Evolutionary conservation across 1,140 invertebrate species (phyloP), one percentile per base, ranked within the genome.

Genomic region (Lasioglossum baleicum): DNA sequence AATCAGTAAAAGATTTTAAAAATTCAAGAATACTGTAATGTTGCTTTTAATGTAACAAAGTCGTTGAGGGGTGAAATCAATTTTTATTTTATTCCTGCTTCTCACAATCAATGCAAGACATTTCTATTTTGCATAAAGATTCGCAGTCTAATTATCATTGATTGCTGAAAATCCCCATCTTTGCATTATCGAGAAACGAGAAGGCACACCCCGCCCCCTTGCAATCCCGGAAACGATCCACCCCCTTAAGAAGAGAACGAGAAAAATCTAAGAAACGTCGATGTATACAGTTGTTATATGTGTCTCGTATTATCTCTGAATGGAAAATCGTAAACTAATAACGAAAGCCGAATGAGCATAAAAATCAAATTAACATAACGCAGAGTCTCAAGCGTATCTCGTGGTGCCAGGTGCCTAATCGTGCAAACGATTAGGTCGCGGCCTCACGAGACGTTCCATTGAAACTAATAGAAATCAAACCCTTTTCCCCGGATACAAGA

Each of bases 361-460:
- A 88, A 87, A 88, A 88, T 88, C 87, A 88, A 88, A 88, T 83
- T 83, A 80, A 87, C 73, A 81, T 87, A 80, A 84, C 44, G 53
- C 73, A 82, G 73, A 71, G 83, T 85, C 51, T 83, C 82, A 74
- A 31, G 69, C 79, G n/a, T 15, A 58, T 35, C 64, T 84, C 83
- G 65, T 84, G 61, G 72, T 70, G 48, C 44, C 51, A 56, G 53
- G 22, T 44, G 13, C 60, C 73, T 68, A 56, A 84, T 65, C 51
- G 58, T n/a, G n/a, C 1, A 26, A 8, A 66, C 63, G 44, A 64
- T 67, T 81, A 69, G 82, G 72, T 68, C 60, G 72, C 72, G 79
- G 53, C 75, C 60, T 72, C 70, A 84, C 78, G 73, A 64, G 42
- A 51, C 60, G 78, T 65, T 42, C 58, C 70, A 65, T 75, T 80